Evolutionary conservation across 2,797 vertebrate genomes (phyloP), one percentile per base, ranked within the genome.

Genomic region (Acipenser transmontanus): DNA sequence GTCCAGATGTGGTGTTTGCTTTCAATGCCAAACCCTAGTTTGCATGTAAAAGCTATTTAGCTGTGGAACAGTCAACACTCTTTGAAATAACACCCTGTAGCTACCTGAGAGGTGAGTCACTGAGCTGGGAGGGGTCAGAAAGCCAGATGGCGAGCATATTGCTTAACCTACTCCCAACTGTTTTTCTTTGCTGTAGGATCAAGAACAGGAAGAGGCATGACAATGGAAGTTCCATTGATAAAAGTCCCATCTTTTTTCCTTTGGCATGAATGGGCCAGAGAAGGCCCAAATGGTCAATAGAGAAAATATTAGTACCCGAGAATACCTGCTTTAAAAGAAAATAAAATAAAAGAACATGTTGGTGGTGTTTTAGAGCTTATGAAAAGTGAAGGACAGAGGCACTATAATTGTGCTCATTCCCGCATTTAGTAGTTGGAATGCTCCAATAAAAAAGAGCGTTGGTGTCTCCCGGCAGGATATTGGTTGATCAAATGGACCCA

Each of bases 101-200:
- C 10, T 69, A 2, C 52, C 51, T 9, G 49, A 59, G 64, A 0
- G 6, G 70, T 63, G 69, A 69, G 13, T 67, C 54, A 5, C 0
- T 8, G 47, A 61, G 52, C 14, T 60, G 6, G 61, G 7, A 6
- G 14, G 7, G 69, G 62, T 7, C 13, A 4, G 10, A 1, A 20
- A 34, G 20, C 49, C 73, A 66, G 66, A 54, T 61, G 59, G 66
- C 47, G 7, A 11, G 6, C 50, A 4, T 20, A 20, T 4, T 63
- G 63, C 62, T 59, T 9, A 6, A 34, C 20, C 59, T 13, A 8
- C 64, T 68, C 64, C 49, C 2, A 50, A 7, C 14, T 61, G 60
- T 9, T 6, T 47, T 61, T 7, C 7, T 61, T 57, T 47, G 4
- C 0, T 68, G 49, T 20, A 61, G 34, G 9, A 50, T 72, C 67